Base-by-base conservation (phyloP, 2,797 vertebrate species). In the Scleropages formosus region DNA sequence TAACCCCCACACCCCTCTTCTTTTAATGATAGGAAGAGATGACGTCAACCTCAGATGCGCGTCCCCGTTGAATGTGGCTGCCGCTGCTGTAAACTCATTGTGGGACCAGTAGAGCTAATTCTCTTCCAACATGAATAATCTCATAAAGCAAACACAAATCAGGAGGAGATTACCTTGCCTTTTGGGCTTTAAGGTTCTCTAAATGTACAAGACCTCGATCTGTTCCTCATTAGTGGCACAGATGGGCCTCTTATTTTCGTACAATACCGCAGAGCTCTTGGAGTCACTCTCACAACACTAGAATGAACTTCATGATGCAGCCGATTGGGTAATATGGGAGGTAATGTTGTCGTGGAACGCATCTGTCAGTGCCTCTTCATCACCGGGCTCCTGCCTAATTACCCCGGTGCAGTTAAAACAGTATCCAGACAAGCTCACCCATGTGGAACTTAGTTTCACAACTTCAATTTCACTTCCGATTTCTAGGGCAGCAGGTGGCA, bases 181-280 rank as follows among this genome's bases (percentile, higher is more conserved):
- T 60, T 20, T 44, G 8, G 13, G 58, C 22, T 73, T 31, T 60
- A 73, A 46, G 69, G 59, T 11, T 39, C 7, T 20, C 27, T 11
- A 27, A 59, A 10, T 44, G 12, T 44, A 12, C n/a, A 44, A 20
- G 15, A 11, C 39, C 53, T 46, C 18, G 10, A 1, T 27, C 27
- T n/a, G n/a, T 72, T 27, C 58, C 44, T 18, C 27, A 39, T 39
- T 6, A 31, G 10, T 31, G 71, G 22, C 1, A 44, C 73, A 44
- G 39, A 73, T 20, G 62, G 60, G 46, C 39, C 44, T 49, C 74
- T 74, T 49, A 44, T 74, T 74, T 63, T 63, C 22, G 8, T 63
- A 49, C n/a, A 62, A 47, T 74, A 74, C 59, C 31, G 46, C 72
- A 74, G 44, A 74, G 58, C 20, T 49, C n/a, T 39, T 59, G 22